A percentile compares a stretch with the other conserved stretches of the same genome.
Conservation (phyloP, 2,797 vertebrate genomes). For the Arnoldichthys spilopterus region DNA sequence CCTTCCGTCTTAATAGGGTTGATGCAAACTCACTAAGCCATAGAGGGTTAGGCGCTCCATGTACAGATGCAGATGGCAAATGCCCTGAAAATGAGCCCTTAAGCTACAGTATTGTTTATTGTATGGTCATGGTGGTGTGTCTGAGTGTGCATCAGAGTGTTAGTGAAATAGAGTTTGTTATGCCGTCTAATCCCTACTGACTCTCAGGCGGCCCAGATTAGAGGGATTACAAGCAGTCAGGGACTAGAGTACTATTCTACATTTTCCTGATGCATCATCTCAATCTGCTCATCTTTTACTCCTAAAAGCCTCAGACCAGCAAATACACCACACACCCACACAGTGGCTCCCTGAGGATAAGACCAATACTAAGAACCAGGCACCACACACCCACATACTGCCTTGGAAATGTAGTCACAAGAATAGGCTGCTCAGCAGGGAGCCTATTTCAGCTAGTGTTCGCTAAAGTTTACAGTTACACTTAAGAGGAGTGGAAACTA, state of each 20-base stretch:
- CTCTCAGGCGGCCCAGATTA: conserved; percentile 45
- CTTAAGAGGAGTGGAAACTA: not conserved
- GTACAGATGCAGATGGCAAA: not conserved
- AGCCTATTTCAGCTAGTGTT: not conserved
- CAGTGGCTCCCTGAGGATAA: not conserved
- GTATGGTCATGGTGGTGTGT: not conserved
- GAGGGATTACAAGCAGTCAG: conserved; percentile 43
- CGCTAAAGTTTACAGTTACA: not conserved
- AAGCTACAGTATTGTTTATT: not conserved
- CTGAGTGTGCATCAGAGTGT: conserved; percentile 2
- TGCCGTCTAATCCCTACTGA: conserved; percentile 53
- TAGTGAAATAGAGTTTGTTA: conserved; percentile 41
- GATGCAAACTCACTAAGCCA: not conserved
- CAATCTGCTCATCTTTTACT: conserved; percentile 2
- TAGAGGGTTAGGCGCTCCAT: not conserved
- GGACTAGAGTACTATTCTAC: conserved; percentile 4
- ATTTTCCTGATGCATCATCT: conserved; percentile 22
- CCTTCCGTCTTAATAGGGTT: no score
- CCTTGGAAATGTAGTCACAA: not conserved
- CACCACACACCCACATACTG: not conserved
- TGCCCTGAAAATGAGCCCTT: not conserved
- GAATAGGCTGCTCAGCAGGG: conserved; percentile 2
- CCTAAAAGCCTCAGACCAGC: conserved; percentile 8
- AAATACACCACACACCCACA: conserved; percentile 10
- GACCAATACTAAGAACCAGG: not conserved